Evolutionary conservation across 2,797 vertebrate genomes (phyloP), one percentile per base, ranked within the genome.

Genomic region (Rhodeus uyekii): DNA sequence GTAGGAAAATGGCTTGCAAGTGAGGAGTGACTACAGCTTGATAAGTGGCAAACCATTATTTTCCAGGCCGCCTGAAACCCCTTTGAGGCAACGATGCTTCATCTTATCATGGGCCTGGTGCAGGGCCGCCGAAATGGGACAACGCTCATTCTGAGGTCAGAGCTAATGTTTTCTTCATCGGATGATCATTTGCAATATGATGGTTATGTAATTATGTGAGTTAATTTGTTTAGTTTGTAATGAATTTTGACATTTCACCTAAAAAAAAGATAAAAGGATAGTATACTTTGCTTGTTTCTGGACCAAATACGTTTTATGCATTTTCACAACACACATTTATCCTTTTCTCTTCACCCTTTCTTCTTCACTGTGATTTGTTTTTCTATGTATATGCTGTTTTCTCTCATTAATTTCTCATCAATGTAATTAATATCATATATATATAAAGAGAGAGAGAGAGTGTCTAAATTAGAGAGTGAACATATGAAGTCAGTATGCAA

Each of bases 1-100:
- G 58, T 24, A 86, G 68, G 78, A 82, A 84, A 79, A 85, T 63
- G 78, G 80, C 38, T 86, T 80, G 79, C 82, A 80, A 67, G 83
- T 61, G 42, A 79, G 84, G 44, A 77, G 80, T 87, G 83, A 86
- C 55, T 85, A 85, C 86, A 84, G 73, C 75, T 84, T 78, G 84
- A 84, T 88, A 87, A 88, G 86, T 86, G 83, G 83, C 67, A 86
- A 81, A 81, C 61, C 82, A 84, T 88, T 85, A 83, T 88, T 85
- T 87, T 81, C 61, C 22, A 38, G 77, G 64, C 69, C 42, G 77
- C 36, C 75, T 53, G 60, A 81, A 85, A 87, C 81, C 80, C 86
- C 86, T 81, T 78, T 24, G 81, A 88, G 81, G 79, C 63, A 44
- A 29, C 29, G 77, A 55, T 85, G 55, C 68, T 84, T 85, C 84